phyloP scores from a whole-genome alignment of 2,888 invertebrate genomes.

The Drosophila quasianomalipes region DNA sequence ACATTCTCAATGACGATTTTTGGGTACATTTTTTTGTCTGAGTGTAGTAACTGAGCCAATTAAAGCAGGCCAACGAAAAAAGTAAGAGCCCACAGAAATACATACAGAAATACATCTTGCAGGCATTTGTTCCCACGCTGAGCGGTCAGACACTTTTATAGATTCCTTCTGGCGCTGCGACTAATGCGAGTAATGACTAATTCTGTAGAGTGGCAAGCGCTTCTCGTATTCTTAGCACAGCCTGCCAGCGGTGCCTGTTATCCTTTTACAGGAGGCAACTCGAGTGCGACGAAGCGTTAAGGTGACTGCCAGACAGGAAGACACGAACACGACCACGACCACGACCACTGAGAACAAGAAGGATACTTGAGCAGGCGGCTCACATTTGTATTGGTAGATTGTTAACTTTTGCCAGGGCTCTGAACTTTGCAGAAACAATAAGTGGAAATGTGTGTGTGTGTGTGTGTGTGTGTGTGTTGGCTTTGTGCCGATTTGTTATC shows the following conservation, averaged over 20 bases:
- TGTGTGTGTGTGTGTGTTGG: background rate
- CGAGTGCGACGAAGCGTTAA: constrained; percentile 56
- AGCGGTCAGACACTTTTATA: constrained; percentile 4
- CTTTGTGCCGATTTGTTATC: constrained; percentile 14
- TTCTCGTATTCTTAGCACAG: constrained; percentile 12
- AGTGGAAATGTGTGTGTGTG: background rate
- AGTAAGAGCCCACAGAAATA: background rate
- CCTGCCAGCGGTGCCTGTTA: constrained; percentile 4
- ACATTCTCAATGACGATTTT: background rate
- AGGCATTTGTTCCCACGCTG: constrained; percentile 20
- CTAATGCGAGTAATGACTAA: constrained; percentile 46
- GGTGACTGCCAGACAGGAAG: constrained; percentile 44
- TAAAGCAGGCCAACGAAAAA: background rate
- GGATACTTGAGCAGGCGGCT: background rate
- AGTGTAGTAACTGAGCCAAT: background rate
- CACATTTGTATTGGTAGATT: constrained; percentile 18
- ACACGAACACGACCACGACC: constrained; percentile 43
- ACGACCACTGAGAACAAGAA: constrained; percentile 31
- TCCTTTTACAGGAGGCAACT: constrained; percentile 17
- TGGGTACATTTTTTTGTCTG: background rate
- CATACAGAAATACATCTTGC: background rate
- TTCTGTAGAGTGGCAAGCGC: constrained; percentile 15
- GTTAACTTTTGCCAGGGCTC: constrained; percentile 14
- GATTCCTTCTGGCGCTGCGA: constrained; percentile 1
- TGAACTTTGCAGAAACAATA: constrained; percentile 13